Evolutionary conservation across 2,888 invertebrate genomes (phyloP), one percentile per base, ranked within the genome.

Genomic region (Drosophila kuntzei): DNA sequence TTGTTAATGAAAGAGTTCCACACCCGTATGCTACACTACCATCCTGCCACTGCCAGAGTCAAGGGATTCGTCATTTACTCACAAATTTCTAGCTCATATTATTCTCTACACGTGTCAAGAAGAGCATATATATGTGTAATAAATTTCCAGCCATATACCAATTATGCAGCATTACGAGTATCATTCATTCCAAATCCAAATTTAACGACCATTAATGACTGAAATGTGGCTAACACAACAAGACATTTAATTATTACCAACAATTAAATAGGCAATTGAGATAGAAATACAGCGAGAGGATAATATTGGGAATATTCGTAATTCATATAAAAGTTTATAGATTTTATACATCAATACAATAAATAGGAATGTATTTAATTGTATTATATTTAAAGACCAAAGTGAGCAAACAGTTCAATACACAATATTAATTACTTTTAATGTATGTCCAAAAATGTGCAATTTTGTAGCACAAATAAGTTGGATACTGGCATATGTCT

Each of bases 61-160:
- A 18, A 29, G 8, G 11, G n/a, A 46, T 32, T 37, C 41, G n/a
- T 11, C 9, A 47, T 20, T 32, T 14, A 14, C 18, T 16, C 22
- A 8, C 46, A 50, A 71, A 51, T 46, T 57, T 25, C 16, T 18
- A 34, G 47, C 46, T 34, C 20, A 18, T 16, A 22, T 16, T 41
- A 22, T 32, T 22, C 29, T 37, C 11, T 6, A 20, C 8, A 8
- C 3, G 18, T 18, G 29, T 29, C 11, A 11, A 53, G 20, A 29
- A 29, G 53, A 53, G 14, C 11, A 41, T 32, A 53, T 6, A 41
- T 53, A 39, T 53, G 39, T 53, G 41, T 53, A 53, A 53, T 41
- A 54, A 54, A 54, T 41, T 54, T 54, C 11, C 29, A 41, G 53
- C 39, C 27, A 18, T n/a, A 25, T 18, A 29, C 12, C 7, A 34